Evolutionary conservation across 2,113 vertebrate species (phyloP).

Genomic region (Chloroceryle aenea): DNA sequence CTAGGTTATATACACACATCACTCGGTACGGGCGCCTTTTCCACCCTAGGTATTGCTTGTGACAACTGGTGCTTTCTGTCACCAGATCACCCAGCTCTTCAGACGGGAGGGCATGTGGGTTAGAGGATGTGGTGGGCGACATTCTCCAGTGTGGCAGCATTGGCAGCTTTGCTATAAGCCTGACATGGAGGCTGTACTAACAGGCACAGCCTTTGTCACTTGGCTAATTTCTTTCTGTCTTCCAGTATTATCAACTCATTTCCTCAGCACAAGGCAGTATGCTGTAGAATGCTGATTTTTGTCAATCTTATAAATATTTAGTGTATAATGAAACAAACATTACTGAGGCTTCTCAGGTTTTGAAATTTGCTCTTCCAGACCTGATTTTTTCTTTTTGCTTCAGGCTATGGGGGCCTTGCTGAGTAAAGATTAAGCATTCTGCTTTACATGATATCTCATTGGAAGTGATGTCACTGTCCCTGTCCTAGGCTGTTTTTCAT

Average conservation of each 20-base stretch:
- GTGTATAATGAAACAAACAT: fast-evolving
- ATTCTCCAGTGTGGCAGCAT: fast-evolving
- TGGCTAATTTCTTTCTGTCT: neutral
- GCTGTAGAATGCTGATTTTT: neutral
- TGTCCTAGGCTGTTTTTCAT: neutral
- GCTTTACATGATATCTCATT: neutral
- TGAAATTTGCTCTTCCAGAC: neutral
- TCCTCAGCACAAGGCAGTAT: neutral
- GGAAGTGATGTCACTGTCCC: neutral
- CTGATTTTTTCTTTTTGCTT: neutral
- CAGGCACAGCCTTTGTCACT: neutral
- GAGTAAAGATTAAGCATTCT: neutral
- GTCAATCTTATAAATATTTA: neutral
- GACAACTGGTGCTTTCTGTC: neutral
- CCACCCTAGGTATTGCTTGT: neutral
- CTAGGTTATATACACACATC: neutral
- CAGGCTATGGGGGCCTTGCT: neutral
- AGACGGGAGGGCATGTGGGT: fast-evolving
- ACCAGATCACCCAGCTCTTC: neutral
- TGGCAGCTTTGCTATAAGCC: neutral
- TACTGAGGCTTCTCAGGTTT: neutral
- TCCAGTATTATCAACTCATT: neutral
- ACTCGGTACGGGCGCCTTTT: neutral
- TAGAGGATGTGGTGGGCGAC: fast-evolving
- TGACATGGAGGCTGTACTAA: neutral